These are phyloP conservation scores for Darevskia mixta DNA, from an alignment of 2,797 vertebrate genomes.

Conservation along the genomic window DNA sequence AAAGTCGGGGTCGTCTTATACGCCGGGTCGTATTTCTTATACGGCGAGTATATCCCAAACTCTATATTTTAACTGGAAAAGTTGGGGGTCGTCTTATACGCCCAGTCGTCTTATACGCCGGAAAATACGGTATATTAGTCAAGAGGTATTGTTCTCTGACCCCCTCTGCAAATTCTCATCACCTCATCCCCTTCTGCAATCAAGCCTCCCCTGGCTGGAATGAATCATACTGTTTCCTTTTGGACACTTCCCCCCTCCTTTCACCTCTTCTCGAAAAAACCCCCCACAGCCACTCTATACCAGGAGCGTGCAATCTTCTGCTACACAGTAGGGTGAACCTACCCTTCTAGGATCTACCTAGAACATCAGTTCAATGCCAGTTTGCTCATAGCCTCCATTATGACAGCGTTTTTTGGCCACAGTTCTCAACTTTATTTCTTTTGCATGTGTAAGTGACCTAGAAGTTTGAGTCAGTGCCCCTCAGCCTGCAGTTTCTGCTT, in stretches of 20 bases:
- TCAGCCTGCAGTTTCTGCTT: neutral
- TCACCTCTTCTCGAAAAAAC: too few relatives aligned
- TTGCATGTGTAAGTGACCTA: neutral
- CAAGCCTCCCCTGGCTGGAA: neutral
- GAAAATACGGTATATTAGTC: too few relatives aligned
- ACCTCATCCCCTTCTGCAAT: neutral
- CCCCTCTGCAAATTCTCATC: neutral
- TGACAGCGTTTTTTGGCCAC: neutral
- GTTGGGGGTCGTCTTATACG: too few relatives aligned
- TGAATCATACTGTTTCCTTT: neutral
- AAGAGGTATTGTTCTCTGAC: neutral
- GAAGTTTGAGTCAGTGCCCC: neutral
- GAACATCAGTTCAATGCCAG: neutral
- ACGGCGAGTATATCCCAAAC: too few relatives aligned
- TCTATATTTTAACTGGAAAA: too few relatives aligned
- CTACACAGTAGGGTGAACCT: neutral
- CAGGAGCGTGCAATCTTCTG: neutral
- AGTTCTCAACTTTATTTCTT: neutral
- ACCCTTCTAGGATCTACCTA: too few relatives aligned
- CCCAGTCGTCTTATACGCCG: too few relatives aligned
- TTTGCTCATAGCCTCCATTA: neutral
- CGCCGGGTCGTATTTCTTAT: too few relatives aligned
- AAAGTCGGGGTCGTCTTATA: too few relatives aligned
- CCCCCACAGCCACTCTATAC: neutral
- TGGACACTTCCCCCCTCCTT: neutral